These are phyloP conservation scores for Leptinotarsa peninsularis DNA, from an alignment of 2,888 invertebrate genomes.

Conservation along the genomic window DNA sequence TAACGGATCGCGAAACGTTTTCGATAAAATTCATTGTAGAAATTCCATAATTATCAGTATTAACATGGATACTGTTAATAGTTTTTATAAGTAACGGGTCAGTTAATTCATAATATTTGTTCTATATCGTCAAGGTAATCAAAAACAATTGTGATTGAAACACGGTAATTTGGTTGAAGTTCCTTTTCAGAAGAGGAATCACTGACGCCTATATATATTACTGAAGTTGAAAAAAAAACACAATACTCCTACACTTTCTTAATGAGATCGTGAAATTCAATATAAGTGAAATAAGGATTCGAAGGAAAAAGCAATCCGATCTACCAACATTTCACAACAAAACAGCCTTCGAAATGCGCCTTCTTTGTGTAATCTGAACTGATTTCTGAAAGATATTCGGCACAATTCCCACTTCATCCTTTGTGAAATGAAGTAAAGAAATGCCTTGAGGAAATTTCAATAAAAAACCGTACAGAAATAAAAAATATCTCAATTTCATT, in stretches of 20 bases:
- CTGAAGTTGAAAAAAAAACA: not conserved
- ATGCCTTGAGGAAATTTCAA: constrained; percentile 25
- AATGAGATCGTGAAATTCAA: not conserved
- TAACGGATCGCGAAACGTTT: too few species aligned
- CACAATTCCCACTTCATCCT: constrained; percentile 18
- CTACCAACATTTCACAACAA: constrained; percentile 1
- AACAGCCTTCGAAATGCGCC: not conserved
- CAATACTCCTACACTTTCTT: not conserved
- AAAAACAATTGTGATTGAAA: too few species aligned
- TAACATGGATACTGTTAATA: too few species aligned
- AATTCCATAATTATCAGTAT: too few species aligned
- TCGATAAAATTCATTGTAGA: too few species aligned
- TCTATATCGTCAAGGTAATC: too few species aligned
- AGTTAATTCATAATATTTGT: too few species aligned
- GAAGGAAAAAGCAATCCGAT: constrained; percentile 2
- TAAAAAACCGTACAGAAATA: constrained; percentile 40
- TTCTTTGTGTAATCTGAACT: constrained; percentile 14
- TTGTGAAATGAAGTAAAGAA: constrained; percentile 20
- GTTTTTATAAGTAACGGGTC: too few species aligned
- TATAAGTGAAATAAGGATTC: not conserved
- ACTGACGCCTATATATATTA: not conserved
- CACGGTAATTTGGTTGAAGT: too few species aligned
- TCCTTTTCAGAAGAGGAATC: too few species aligned
- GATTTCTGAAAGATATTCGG: constrained; percentile 24
- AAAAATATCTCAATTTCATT: not conserved